Base-by-base conservation (phyloP, 2,113 vertebrate species). In the Centropus unirufus region DNA sequence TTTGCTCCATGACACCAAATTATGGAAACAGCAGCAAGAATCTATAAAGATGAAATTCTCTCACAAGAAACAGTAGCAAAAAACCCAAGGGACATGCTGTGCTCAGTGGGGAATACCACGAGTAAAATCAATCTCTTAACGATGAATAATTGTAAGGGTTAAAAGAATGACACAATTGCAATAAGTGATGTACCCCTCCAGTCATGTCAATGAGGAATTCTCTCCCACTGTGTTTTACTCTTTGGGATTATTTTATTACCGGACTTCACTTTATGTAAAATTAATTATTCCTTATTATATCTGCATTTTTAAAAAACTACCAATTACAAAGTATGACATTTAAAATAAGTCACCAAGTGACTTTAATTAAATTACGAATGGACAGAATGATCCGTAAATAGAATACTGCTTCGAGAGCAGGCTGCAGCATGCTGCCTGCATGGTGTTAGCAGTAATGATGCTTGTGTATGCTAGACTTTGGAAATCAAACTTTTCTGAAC, bases 271-370 rank as follows among this genome's bases (percentile, higher is more conserved):
- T 83, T 11, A 40, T 68, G 46, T 86, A 59, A 42, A 91, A 84
- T 84, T 73, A 95, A 90, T 90, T 90, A 86, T 87, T 93, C 17
- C 18, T 69, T 77, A 80, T 94, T 76, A 93, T 68, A 95, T 85
- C 59, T 79, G 84, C 40, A 64, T 92, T 94, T 85, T 73, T 13
- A 7, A 14, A 12, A 73, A 67, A 42, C 75, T n/a, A 55, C 47
- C 51, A 77, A 52, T 83, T 92, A 86, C 46, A 64, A 95, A 89
- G 69, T 58, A 42, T 81, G 92, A 91, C 91, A 73, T 93, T 95
- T 93, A 95, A 91, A 89, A 44, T 64, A 64, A 79, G 84, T 93
- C 87, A 81, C 36, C 32, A 75, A 80, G 69, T 86, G 36, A 92
- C 32, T 87, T 66, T 90, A 95, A 69, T 93, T 80, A 95, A 95